Evolutionary conservation across 1,140 invertebrate genomes (phyloP).

Genomic region (Idris sp.): DNA sequence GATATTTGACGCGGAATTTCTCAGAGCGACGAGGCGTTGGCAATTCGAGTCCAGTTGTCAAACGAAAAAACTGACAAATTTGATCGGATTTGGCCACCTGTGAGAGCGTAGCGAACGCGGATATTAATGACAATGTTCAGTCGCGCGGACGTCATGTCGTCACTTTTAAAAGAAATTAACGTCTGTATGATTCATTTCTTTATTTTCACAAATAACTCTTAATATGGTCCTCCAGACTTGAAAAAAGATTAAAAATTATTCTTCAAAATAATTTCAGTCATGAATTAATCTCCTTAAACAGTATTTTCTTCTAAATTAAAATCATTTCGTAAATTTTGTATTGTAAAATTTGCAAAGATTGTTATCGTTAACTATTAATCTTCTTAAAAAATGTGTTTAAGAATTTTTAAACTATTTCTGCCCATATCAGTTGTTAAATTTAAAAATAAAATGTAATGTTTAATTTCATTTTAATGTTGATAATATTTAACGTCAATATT

Average conservation of each 20-base stretch:
- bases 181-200: conserved; percentile 43
- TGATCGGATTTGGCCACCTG: conserved; percentile 66
- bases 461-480: no score
- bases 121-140: conserved; percentile 66
- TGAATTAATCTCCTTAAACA: background rate
- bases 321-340: no score
- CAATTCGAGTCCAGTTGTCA: conserved; percentile 24
- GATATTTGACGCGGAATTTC: conserved; percentile 28
- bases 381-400: no score
- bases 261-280: conserved; percentile 17
- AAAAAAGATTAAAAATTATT: conserved; percentile 16
- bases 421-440: no score
- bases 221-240: background rate
- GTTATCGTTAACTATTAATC: no score
- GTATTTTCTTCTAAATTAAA: no score
- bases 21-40: conserved; percentile 18
- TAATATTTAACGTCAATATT: no score
- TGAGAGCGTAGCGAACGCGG: conserved; percentile 65
- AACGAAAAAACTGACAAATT: conserved; percentile 61
- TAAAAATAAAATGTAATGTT: no score
- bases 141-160: conserved; percentile 59
- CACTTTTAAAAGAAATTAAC: conserved; percentile 41
- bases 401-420: no score
- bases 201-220: conserved; percentile 33
- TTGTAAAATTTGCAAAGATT: no score